phyloP scores from a whole-genome alignment of 2,888 invertebrate species.

The Pheosia tremula region DNA sequence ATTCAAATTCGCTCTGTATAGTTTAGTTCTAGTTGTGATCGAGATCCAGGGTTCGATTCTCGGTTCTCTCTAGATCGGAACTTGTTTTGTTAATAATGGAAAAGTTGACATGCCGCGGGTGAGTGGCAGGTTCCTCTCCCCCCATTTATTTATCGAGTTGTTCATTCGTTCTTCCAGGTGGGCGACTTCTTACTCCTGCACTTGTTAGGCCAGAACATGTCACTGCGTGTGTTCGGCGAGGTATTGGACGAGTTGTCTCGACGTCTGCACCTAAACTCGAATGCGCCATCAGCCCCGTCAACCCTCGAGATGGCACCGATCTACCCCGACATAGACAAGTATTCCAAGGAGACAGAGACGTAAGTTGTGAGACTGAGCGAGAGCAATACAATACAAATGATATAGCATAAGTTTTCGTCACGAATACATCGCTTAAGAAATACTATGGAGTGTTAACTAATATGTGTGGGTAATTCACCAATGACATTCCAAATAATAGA shows the following conservation, averaged over 20 bases:
- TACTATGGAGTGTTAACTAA: not conserved
- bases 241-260: slow-evolving; percentile 91
- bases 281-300: slow-evolving; percentile 93
- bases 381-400: slow-evolving; percentile 30
- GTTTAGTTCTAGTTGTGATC: no score
- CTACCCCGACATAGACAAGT: slow-evolving; percentile 91
- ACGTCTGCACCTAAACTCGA: slow-evolving; percentile 88
- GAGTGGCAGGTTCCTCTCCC: no score
- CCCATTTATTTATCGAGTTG: not conserved
- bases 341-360: slow-evolving; percentile 93
- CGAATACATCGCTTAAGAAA: slow-evolving; percentile 29
- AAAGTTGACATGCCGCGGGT: no score
- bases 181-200: slow-evolving; percentile 94
- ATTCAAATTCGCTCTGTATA: no score
- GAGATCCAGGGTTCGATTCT: no score
- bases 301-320: slow-evolving; percentile 94
- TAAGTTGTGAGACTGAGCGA: slow-evolving; percentile 70
- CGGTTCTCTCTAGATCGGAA: no score
- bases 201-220: slow-evolving; percentile 94
- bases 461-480: no score
- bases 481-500: no score
- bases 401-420: slow-evolving; percentile 17
- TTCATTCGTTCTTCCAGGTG: slow-evolving; percentile 83
- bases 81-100: no score
- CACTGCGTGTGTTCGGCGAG: slow-evolving; percentile 91